Evolutionary conservation across 2,113 vertebrate species (phyloP), one percentile per base, ranked within the genome.

Genomic region (Xenopus borealis): DNA sequence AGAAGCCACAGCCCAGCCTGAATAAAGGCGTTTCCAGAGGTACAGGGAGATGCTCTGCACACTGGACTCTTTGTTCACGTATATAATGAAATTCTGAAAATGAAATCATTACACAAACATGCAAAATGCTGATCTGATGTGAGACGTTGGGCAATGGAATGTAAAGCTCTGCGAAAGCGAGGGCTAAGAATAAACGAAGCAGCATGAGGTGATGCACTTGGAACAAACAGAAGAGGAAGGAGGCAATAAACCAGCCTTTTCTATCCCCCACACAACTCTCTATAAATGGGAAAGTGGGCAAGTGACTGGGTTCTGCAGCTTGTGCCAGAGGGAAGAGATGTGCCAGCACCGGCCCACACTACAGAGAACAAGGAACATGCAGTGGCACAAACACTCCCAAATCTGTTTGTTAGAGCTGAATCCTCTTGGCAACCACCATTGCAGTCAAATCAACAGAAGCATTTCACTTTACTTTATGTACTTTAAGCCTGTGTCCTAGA

Each of bases 261-360:
- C 46, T n/a, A 19, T 20, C 66, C 73, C 73, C 73, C 63, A 76
- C 73, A 76, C 59, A 69, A 45, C 47, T 40, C 59, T 52, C 46
- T 46, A 69, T 13, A 69, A 63, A 69, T 12, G 66, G 58, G 73
- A 76, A 55, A 62, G 68, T 69, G 73, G 66, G 73, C 73, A 76
- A 69, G 58, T 20, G 66, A 7, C 65, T 53, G 14, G 57, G 20
- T 27, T 61, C 45, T 75, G 58, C 30, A 5, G 27, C 9, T 10
- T 17, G 10, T 69, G 73, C 73, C 73, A 76, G 59, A 9, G 66
- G 44, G 59, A 69, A 58, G 6, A 19, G 11, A 69, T 52, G n/a
- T 75, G 73, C 73, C 73, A 69, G 33, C 57, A 63, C 12, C 73
- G 58, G 61, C 73, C 73, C 73, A 76, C 73, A 69, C 73, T 69